Conservation (phyloP, 2,888 invertebrate genomes). For the Myathropa florea region DNA sequence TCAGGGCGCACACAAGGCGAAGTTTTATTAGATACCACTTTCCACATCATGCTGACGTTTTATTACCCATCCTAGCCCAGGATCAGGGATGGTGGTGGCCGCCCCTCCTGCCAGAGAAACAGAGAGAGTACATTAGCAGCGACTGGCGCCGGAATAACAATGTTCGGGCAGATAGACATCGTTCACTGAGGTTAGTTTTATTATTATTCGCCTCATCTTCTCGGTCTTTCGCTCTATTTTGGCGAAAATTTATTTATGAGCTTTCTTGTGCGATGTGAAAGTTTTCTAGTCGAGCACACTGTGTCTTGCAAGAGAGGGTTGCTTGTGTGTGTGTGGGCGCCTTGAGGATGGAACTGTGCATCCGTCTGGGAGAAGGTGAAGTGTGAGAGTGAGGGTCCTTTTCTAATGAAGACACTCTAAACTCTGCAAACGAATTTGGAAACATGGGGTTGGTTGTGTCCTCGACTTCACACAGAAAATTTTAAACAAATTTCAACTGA, state of each 20-base stretch:
- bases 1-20: constrained; percentile 39
- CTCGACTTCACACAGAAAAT: too few species aligned
- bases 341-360: too few species aligned
- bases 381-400: too few species aligned
- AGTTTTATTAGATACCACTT: constrained; percentile 66
- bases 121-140: constrained; percentile 34
- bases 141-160: constrained; percentile 60
- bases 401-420: too few species aligned
- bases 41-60: constrained; percentile 60
- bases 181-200: constrained; percentile 70
- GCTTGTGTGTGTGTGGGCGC: neutral
- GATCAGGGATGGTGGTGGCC: constrained; percentile 26
- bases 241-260: constrained; percentile 56
- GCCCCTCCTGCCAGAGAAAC: neutral
- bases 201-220: constrained; percentile 66
- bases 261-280: constrained; percentile 1
- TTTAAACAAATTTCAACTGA: too few species aligned
- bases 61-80: constrained; percentile 51
- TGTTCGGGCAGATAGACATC: constrained; percentile 59
- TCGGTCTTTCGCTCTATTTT: constrained; percentile 29
- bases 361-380: too few species aligned
- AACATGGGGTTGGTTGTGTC: too few species aligned
- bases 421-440: too few species aligned
- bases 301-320: neutral
- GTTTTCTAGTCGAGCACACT: neutral